Conservation (phyloP, 2,797 vertebrate species). For the Zenarchopterus dispar region DNA sequence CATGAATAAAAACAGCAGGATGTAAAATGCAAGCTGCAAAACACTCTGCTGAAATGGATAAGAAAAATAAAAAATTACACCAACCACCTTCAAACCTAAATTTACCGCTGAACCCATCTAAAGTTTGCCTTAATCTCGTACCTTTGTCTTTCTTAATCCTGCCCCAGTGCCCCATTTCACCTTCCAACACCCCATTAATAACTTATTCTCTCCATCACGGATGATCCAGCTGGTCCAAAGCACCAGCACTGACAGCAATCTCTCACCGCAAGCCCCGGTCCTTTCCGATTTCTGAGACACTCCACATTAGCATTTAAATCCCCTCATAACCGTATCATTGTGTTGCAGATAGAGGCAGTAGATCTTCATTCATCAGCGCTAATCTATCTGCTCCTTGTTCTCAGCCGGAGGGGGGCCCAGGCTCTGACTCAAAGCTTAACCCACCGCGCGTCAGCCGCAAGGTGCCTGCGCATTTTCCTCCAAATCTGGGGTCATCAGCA, state of each 20-base stretch:
- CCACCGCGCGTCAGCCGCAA: constrained; percentile 64
- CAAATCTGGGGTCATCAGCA: constrained; percentile 55
- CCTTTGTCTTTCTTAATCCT: constrained; percentile 58
- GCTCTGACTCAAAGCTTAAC: constrained; percentile 71
- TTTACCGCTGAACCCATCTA: background rate
- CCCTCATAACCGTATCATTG: constrained; percentile 69
- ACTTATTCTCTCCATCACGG: constrained; percentile 61
- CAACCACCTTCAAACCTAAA: constrained; percentile 2
- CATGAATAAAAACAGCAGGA: constrained; percentile 32
- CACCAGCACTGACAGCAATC: constrained; percentile 39
- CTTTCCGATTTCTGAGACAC: constrained; percentile 53
- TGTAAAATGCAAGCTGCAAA: constrained; percentile 37
- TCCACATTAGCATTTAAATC: constrained; percentile 75
- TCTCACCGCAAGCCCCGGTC: constrained; percentile 30
- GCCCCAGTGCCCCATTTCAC: constrained; percentile 74
- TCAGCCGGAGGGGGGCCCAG: constrained; percentile 49
- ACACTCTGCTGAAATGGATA: background rate
- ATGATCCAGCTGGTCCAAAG: constrained; percentile 54
- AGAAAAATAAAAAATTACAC: constrained; percentile 2
- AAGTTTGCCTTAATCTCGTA: background rate
- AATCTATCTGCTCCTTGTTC: constrained; percentile 78
- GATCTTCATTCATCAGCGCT: constrained; percentile 76
- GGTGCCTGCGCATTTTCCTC: constrained; percentile 66
- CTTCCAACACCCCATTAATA: constrained; percentile 68
- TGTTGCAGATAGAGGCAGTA: constrained; percentile 69